Conservation (phyloP, 2,888 invertebrate genomes). For the Agelastica alni region DNA sequence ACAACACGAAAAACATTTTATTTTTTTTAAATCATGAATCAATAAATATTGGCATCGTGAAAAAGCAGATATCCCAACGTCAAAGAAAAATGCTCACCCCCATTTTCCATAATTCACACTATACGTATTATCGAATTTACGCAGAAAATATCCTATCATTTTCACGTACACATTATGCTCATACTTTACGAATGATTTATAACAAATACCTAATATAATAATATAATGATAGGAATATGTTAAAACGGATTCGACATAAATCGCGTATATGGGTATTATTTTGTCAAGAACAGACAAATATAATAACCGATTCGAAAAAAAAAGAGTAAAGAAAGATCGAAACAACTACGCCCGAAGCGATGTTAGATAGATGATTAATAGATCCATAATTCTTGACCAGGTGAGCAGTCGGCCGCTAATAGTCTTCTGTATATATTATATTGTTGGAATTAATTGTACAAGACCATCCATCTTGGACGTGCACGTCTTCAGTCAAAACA, state of each 20-base stretch:
- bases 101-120: not conserved
- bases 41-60: too few species aligned
- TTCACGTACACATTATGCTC: not conserved
- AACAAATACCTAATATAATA: slow-evolving; percentile 26
- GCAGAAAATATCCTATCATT: not conserved
- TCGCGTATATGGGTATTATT: slow-evolving; percentile 49
- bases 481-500: slow-evolving; percentile 50
- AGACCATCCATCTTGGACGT: slow-evolving; percentile 49
- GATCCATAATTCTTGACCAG: slow-evolving; percentile 52
- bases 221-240: slow-evolving; percentile 33
- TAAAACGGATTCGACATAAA: slow-evolving; percentile 38
- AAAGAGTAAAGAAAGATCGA: too few species aligned
- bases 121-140: not conserved
- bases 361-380: slow-evolving; percentile 51
- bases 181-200: slow-evolving; percentile 32
- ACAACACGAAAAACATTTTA: too few species aligned
- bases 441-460: slow-evolving; percentile 53
- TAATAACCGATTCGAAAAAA: slow-evolving; percentile 27
- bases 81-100: too few species aligned
- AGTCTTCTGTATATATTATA: slow-evolving; percentile 49
- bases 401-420: slow-evolving; percentile 50
- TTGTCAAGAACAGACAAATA: slow-evolving; percentile 50
- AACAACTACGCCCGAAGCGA: slow-evolving; percentile 47
- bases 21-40: too few species aligned
- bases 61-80: too few species aligned